Conservation (phyloP, 2,888 invertebrate species). For the Patella caerulea region DNA sequence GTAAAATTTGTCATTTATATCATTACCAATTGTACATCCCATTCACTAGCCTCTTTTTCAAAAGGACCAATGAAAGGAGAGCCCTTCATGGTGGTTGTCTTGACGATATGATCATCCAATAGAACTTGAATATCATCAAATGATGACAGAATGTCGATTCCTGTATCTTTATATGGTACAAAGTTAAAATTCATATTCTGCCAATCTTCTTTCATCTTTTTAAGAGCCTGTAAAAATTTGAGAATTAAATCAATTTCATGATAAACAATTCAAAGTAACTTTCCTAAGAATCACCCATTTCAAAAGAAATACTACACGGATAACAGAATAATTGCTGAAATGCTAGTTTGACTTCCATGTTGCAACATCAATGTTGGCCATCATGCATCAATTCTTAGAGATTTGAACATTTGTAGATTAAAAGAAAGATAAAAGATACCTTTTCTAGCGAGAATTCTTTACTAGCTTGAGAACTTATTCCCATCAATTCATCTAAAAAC, state of each 20-base stretch:
- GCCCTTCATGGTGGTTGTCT: slow-evolving; percentile 71
- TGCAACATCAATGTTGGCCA: no score
- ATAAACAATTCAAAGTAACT: no score
- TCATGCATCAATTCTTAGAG: no score
- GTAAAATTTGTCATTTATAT: not conserved
- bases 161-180: slow-evolving; percentile 68
- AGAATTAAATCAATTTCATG: no score
- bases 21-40: slow-evolving; percentile 66
- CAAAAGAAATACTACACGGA: no score
- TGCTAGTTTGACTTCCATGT: no score
- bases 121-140: slow-evolving; percentile 70
- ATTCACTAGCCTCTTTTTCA: slow-evolving; percentile 67
- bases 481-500: slow-evolving; percentile 65
- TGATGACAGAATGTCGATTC: slow-evolving; percentile 64
- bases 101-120: slow-evolving; percentile 70
- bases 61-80: slow-evolving; percentile 71
- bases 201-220: slow-evolving; percentile 70
- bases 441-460: slow-evolving; percentile 71
- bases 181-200: slow-evolving; percentile 65
- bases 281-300: no score
- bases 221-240: slow-evolving; percentile 59
- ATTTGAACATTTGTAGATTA: not conserved
- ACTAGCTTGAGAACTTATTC: slow-evolving; percentile 69
- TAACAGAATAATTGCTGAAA: no score
- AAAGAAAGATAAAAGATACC: slow-evolving; percentile 42